Base-by-base conservation (phyloP, 2,888 invertebrate genomes). In the Cantharis flavilabris region DNA sequence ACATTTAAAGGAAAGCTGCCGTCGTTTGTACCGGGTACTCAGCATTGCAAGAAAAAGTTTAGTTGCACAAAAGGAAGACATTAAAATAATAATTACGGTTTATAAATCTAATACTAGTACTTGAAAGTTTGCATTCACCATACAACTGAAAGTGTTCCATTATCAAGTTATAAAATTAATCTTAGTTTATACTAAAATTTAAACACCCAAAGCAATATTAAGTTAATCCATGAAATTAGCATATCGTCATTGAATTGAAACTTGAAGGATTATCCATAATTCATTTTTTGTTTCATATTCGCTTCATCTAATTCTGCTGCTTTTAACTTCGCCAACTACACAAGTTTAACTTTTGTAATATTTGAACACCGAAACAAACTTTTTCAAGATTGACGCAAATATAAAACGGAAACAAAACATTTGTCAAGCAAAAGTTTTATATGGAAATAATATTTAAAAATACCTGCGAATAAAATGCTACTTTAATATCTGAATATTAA, bases 141-240 rank as follows among this genome's bases (percentile, higher is more conserved):
- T 49, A 49, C 49, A 49, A 49, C 49, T n/a, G n/a, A 49, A n/a
- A 49, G 49, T 49, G 49, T 49, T 49, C 49, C n/a, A 49, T 49
- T 49, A 49, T 49, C 49, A 49, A 49, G 49, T 49, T 49, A 49
- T 49, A 49, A 49, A 49, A 49, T 49, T 49, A 49, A 49, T 49
- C 49, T 49, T 49, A 49, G 49, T 49, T 49, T 9, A 49, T 49
- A 49, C 49, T 49, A n/a, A 49, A 49, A 49, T 49, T 49, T 49
- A 49, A 49, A 49, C 49, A 49, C 49, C n/a, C n/a, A n/a, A 49
- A 49, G 49, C 49, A 49, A 49, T 49, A 49, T 49, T 49, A 49
- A 49, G 49, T 23, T 67, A 67, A 67, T 67, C 65, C 26, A n/a
- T 67, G 23, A 67, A 67, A 67, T 67, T 67, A 67, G 65, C 65